Evolutionary conservation across 2,797 vertebrate species (phyloP), one percentile per base, ranked within the genome.

Genomic region (Spea hammondii): DNA sequence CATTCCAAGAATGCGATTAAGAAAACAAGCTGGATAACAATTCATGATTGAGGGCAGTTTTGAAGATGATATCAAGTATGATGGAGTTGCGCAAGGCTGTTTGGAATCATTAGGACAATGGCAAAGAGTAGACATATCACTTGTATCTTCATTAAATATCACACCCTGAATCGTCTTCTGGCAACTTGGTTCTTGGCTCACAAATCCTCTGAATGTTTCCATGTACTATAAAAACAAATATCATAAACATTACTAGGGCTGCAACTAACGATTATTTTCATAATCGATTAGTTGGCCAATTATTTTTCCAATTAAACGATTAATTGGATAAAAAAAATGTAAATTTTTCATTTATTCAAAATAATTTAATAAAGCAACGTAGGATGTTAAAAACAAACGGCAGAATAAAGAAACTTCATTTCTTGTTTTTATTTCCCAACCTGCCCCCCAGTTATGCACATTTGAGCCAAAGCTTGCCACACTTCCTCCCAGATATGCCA

Each of bases 1-100:
- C 55, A 97, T 87, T 71, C 91, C 82, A 49, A 95, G 90, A 0
- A 97, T 88, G 79, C 84, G 78, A 81, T 93, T 94, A n/a, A 97
- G 90, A 86, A 98, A 97, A 4, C 32, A 5, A n/a, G n/a, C 2
- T 70, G 11, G 51, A 55, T 66, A 54, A 69, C 83, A 68, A 68
- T 79, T 83, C 68, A 83, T 4, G 14, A 85, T 79, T 5, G 86
- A 82, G 82, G 83, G 46, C 32, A 60, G 64, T 66, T 78, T 84
- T 50, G 85, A 73, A 13, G 70, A 71, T 1, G 0, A 0, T 44
- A 84, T 73, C 45, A 78, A 77, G 17, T 51, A 50, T 68, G 59
- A 76, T 77, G 67, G 4, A 65, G 4, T 74, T 64, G 55, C 4
- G 3, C 8, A 14, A 48, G 62, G 71, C 44, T 46, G 66, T 8